These are phyloP conservation scores for Microdon myrmicae DNA, from an alignment of 2,888 invertebrate species.

Conservation along the genomic window DNA sequence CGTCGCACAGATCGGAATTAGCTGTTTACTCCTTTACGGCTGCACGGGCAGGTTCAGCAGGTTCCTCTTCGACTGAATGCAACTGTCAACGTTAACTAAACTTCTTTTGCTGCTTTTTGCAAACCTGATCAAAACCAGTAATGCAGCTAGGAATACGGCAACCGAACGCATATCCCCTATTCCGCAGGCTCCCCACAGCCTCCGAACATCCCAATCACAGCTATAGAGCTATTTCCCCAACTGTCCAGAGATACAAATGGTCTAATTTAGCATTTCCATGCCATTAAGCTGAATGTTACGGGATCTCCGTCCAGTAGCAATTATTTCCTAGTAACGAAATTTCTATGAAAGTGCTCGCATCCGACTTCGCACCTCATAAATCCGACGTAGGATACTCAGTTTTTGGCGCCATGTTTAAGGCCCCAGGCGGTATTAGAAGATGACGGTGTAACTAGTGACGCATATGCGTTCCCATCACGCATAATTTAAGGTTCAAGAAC, in stretches of 20 bases:
- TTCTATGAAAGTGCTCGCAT: constrained; percentile 18
- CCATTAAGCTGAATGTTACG: constrained; percentile 27
- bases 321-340: constrained; percentile 34
- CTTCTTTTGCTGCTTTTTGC: constrained; percentile 19
- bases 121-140: not conserved
- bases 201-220: too few species aligned
- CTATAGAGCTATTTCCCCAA: constrained; percentile 9
- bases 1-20: constrained; percentile 23
- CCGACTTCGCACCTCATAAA: constrained; percentile 42
- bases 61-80: constrained; percentile 30
- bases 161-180: constrained; percentile 4
- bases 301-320: constrained; percentile 17
- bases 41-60: constrained; percentile 35
- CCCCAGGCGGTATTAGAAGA: not conserved
- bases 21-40: constrained; percentile 34
- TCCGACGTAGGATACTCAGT: constrained; percentile 13
- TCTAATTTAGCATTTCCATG: constrained; percentile 36
- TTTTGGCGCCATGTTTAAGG: not conserved
- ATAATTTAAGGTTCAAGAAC: constrained; percentile 39
- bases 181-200: not conserved
- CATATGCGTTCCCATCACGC: constrained; percentile 39
- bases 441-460: constrained; percentile 1
- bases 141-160: constrained; percentile 1
- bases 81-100: constrained; percentile 10
- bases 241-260: constrained; percentile 19